A percentile compares a stretch with the other conserved stretches of the same genome.
Evolutionary conservation across 2,113 vertebrate genomes (phyloP).

Genomic region (Podarcis raffonei): DNA sequence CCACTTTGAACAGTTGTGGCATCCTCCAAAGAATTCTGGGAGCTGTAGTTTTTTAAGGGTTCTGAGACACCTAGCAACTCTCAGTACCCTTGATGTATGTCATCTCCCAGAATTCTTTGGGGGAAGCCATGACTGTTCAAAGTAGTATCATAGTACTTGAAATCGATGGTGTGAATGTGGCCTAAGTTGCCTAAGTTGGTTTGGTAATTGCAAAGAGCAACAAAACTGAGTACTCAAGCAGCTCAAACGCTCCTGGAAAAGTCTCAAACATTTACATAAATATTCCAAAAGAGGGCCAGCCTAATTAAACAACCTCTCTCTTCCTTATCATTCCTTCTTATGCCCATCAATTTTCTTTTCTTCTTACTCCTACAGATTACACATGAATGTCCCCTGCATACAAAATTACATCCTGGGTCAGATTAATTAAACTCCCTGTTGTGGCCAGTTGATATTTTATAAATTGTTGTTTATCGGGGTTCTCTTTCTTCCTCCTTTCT

Average conservation of each 20-base stretch:
- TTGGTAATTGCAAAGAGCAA: background rate
- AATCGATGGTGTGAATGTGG: too few relatives aligned
- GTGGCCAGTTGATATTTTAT: conserved; percentile 37
- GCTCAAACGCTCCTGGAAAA: conserved; percentile 15
- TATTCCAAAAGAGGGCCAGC: conserved; percentile 25
- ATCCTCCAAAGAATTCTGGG: too few relatives aligned
- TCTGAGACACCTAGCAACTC: too few relatives aligned
- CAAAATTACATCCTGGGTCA: conserved; percentile 32
- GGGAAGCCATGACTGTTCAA: too few relatives aligned
- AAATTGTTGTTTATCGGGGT: conserved; percentile 50
- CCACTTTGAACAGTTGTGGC: too few relatives aligned
- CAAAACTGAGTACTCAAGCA: background rate
- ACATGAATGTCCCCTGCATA: conserved; percentile 39
- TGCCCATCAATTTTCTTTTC: conserved; percentile 1
- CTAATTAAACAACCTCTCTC: conserved; percentile 33
- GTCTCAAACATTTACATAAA: conserved; percentile 20
- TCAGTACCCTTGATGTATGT: too few relatives aligned
- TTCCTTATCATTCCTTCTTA: conserved; percentile 18
- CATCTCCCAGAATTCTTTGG: too few relatives aligned
- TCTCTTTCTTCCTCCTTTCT: background rate
- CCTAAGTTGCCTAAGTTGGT: too few relatives aligned
- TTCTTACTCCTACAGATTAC: conserved; percentile 19
- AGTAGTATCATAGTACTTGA: too few relatives aligned
- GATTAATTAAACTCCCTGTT: conserved; percentile 57
- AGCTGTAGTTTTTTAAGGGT: too few relatives aligned